Evolutionary conservation across 1,140 invertebrate genomes (phyloP), one percentile per base, ranked within the genome.

Genomic region (Lerema accius): DNA sequence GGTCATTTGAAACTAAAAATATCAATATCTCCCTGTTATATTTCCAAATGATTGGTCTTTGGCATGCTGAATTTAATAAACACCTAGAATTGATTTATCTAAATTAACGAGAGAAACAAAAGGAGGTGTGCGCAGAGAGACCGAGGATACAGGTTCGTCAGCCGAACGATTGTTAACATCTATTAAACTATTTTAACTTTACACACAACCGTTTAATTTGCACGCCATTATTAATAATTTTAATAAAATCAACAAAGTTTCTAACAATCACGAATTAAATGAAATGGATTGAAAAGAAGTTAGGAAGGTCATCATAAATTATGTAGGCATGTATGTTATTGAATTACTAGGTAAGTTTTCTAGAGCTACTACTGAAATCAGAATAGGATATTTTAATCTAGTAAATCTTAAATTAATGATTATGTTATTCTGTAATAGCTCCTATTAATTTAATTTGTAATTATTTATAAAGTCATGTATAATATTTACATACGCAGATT

Each of bases 201-300:
- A 90, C 87, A 90, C 87, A 90, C 87, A 90, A 90, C 87, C 87
- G 80, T 90, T 89, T 87, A 87, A 84, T 89, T 89, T 90, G 87
- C 87, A 90, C 87, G 87, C 87, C 86, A 79, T 88, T 87, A 83
- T 78, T 78, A 72, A 75, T 71, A 74, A 59, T 74, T 83, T 80
- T 73, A 79, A 78, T 76, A 76, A 82, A 80, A 76, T 68, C 74
- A 84, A 68, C 56, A 76, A 78, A 84, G 77, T 73, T 62, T 68
- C 69, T 79, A 76, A 67, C 51, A 70, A 42, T 61, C 40, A 51
- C 63, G 19, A 66, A 65, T 58, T 69, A 77, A 73, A 55, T 45
- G 55, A 73, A 62, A 69, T 69, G 74, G 73, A 73, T 75, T 63
- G 61, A 74, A 65, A 65, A 66, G 50, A 64, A 49, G 65, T 73